Percentiles rank a stretch among this genome's conserved stretches.
Evolutionary conservation across 2,113 vertebrate species (phyloP).

Genomic region (Pholis gunnellus): DNA sequence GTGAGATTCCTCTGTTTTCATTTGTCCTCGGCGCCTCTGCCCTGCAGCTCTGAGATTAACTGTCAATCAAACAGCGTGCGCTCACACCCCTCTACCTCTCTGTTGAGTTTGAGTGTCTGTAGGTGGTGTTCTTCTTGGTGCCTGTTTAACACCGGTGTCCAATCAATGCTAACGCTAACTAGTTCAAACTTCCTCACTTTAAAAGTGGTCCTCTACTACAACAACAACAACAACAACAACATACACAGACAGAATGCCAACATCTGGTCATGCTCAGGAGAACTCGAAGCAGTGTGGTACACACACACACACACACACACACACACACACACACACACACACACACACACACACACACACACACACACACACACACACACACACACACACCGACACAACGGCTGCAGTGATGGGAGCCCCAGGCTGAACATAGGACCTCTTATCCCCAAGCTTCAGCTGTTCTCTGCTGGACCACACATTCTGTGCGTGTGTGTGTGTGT

Average conservation of each 20-base stretch:
- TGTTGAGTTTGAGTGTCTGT: constrained; percentile 5
- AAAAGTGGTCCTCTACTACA: constrained; percentile 18
- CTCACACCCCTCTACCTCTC: neutral
- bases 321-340: constrained; percentile 31
- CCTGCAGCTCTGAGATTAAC: neutral
- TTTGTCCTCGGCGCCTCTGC: neutral
- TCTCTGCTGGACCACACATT: constrained; percentile 60
- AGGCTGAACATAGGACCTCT: constrained; percentile 69
- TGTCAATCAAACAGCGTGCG: constrained; percentile 21
- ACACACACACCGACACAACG: constrained; percentile 16
- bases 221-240: constrained; percentile 11
- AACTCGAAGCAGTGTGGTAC: constrained; percentile 39
- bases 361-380: constrained; percentile 29
- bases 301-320: constrained; percentile 30
- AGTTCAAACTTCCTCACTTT: constrained; percentile 2
- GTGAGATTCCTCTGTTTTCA: neutral
- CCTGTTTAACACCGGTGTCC: neutral
- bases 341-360: constrained; percentile 26
- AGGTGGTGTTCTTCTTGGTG: neutral
- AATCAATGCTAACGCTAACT: constrained; percentile 10
- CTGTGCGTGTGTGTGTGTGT: constrained; percentile 15
- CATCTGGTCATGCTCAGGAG: constrained; percentile 47
- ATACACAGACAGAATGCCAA: constrained; percentile 16
- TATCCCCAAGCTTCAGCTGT: constrained; percentile 71
- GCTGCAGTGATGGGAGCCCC: constrained; percentile 46